phyloP scores from a whole-genome alignment of 2,113 vertebrate genomes.

The Sylvietta virens region DNA sequence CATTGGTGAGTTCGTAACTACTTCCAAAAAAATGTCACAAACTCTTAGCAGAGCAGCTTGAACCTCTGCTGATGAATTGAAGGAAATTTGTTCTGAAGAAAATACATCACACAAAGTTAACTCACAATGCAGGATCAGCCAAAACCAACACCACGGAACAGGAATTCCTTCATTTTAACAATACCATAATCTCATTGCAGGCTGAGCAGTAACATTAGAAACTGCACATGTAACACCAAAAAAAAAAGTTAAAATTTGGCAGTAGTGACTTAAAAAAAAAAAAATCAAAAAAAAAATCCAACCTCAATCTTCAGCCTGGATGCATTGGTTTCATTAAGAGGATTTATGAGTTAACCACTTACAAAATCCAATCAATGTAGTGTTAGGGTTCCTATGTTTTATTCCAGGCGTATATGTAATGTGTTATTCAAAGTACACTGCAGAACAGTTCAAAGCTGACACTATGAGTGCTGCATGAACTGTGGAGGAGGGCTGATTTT shows the following conservation, averaged over 20 bases:
- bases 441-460: neutral
- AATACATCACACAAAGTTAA: constrained; percentile 73
- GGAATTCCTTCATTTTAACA: constrained; percentile 74
- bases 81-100: constrained; percentile 79
- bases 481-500: neutral
- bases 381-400: neutral
- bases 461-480: neutral
- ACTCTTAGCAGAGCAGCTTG: constrained; percentile 54
- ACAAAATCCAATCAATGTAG: neutral
- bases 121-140: constrained; percentile 62
- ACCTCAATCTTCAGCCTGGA: neutral
- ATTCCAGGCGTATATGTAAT: neutral
- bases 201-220: constrained; percentile 42
- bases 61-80: constrained; percentile 74
- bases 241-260: constrained; percentile 26
- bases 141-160: constrained; percentile 67
- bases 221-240: constrained; percentile 17
- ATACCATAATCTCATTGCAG: constrained; percentile 48
- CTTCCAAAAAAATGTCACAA: constrained; percentile 56
- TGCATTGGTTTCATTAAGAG: neutral
- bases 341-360: neutral
- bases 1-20: neutral
- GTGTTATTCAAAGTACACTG: neutral
- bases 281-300: neutral
- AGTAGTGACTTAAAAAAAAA: neutral